Percentiles rank a stretch among this genome's conserved stretches.
Evolutionary conservation across 2,113 vertebrate species (phyloP).

Genomic region (Natator depressus): DNA sequence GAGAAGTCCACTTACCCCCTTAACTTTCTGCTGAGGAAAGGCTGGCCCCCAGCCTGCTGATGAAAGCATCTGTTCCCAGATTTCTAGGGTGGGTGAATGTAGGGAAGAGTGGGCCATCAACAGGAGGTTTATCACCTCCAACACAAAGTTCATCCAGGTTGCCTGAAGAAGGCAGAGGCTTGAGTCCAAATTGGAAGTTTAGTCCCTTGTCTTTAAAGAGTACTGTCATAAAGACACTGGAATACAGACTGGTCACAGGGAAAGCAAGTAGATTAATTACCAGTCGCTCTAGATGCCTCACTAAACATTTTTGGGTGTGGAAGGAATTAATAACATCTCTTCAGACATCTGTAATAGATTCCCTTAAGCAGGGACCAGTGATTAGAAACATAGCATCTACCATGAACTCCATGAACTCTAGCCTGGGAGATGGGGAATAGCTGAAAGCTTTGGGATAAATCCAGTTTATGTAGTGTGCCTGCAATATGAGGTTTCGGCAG

Average conservation of each 20-base stretch:
- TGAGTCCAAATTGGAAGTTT: background rate
- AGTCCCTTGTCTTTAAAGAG: background rate
- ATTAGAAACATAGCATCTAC: background rate
- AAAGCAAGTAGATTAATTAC: background rate
- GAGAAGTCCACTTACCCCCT: background rate
- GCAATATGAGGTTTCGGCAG: background rate
- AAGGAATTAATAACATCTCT: background rate
- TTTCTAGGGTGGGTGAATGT: background rate
- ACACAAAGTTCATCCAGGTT: background rate
- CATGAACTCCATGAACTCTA: background rate
- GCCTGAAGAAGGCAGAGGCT: background rate
- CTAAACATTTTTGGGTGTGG: constrained; percentile 1
- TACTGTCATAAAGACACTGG: background rate
- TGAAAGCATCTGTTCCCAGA: fast-evolving
- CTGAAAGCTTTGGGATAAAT: too few species aligned
- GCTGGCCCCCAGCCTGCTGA: background rate
- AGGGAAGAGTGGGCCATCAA: background rate
- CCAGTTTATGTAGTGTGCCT: background rate
- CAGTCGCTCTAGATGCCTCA: background rate
- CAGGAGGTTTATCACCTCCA: background rate
- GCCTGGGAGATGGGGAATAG: background rate
- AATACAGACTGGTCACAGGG: background rate
- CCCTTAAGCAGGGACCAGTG: background rate
- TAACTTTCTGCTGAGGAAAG: background rate
- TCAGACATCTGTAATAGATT: background rate